Evolutionary conservation across 2,797 vertebrate species (phyloP), one percentile per base, ranked within the genome.

Genomic region (Pelobates cultripes): DNA sequence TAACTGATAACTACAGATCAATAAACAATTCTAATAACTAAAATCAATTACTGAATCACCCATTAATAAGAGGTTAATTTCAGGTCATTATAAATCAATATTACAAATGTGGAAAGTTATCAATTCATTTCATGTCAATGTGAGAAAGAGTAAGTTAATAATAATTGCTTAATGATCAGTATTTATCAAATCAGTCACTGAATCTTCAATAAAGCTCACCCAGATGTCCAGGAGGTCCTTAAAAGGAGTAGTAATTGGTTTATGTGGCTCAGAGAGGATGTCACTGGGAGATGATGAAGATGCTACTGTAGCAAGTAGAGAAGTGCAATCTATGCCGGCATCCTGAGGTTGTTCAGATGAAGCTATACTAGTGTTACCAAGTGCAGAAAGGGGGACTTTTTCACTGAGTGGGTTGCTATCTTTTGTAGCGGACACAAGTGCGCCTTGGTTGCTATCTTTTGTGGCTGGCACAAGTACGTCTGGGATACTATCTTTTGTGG

Each of bases 191-290:
- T 51, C 0, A 76, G 15, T 71, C 15, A 63, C 4, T 10, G 3
- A 64, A 51, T 9, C 47, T 61, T 10, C 28, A 64, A 68, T 9
- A 41, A 28, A 79, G 94, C 94, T 95, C 80, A 96, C 95, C 85
- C 95, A 95, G 43, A 92, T 92, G 66, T 95, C 94, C 0, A 94
- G 93, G 83, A 94, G 95, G n/a, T 93, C 93, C 83, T 91, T 88
- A 87, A 93, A 92, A 75, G 93, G 94, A 4, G 80, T 66, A 0
- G 53, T 2, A 0, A 86, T 3, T 13, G 90, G 89, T 0, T 78
- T 85, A 55, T 91, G 90, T 0, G 77, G 72, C 41, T 84, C 83
- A 85, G 85, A 66, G 4, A 86, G 77, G 89, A 84, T 57, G 60
- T 81, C 9, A 86, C 3, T 6, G 77, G 84, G 45, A 43, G 84